Evolutionary conservation across 2,113 vertebrate species (phyloP).

Genomic region (Odontesthes bonariensis): DNA sequence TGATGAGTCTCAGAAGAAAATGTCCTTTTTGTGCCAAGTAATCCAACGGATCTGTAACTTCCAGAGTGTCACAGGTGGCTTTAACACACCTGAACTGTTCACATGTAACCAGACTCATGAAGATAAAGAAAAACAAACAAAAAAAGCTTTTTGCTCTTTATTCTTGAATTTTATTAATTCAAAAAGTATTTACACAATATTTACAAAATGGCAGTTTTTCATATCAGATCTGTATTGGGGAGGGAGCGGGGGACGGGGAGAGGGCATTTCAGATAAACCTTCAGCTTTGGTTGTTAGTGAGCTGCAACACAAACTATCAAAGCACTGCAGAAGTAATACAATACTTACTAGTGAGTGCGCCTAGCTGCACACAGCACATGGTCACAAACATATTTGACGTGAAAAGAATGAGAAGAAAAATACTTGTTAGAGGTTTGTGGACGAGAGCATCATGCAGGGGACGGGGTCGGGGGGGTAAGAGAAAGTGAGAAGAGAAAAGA

Average conservation of each 20-base stretch:
- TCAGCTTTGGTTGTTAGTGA: conserved; percentile 72
- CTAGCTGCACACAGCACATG: conserved; percentile 63
- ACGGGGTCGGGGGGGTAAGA: background rate
- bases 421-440: conserved; percentile 34
- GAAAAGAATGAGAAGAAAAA: conserved; percentile 47
- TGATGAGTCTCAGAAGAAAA: too few relatives aligned
- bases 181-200: conserved; percentile 74
- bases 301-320: conserved; percentile 74
- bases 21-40: background rate
- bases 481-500: conserved; percentile 16
- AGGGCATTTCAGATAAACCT: conserved; percentile 55
- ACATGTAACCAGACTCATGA: background rate
- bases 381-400: conserved; percentile 63
- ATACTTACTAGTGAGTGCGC: conserved; percentile 79
- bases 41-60: background rate
- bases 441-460: conserved; percentile 51
- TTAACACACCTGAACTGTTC: background rate
- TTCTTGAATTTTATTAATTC: conserved; percentile 67
- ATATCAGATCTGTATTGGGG: conserved; percentile 58
- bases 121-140: background rate
- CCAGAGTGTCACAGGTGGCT: background rate
- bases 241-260: conserved; percentile 2
- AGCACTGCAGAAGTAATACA: conserved; percentile 65
- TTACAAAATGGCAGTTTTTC: conserved; percentile 77
- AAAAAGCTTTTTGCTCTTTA: background rate